phyloP scores from a whole-genome alignment of 2,888 invertebrate species.

The Hemithea aestivaria region DNA sequence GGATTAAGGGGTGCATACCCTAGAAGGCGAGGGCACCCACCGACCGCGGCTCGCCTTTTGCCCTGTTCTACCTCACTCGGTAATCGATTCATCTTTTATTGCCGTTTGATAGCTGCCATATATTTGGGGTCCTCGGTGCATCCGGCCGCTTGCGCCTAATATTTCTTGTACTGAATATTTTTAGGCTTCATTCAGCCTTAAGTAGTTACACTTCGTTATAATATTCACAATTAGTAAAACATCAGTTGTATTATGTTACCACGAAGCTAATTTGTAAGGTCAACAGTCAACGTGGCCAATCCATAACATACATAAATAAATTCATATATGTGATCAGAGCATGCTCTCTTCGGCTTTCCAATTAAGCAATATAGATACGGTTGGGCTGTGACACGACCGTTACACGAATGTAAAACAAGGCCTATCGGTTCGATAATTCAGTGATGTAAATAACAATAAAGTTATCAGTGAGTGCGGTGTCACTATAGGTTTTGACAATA shows the following conservation, averaged over 20 bases:
- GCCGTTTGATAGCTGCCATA: slow-evolving; percentile 51
- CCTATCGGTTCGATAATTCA: slow-evolving; percentile 72
- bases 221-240: too few relatives aligned
- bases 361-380: slow-evolving; percentile 79
- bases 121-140: slow-evolving; percentile 33
- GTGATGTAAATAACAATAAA: slow-evolving; percentile 78
- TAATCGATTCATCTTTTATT: slow-evolving; percentile 63
- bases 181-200: not conserved
- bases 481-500: slow-evolving; percentile 75
- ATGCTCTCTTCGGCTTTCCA: slow-evolving; percentile 67
- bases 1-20: slow-evolving; percentile 53
- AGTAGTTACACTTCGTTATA: not conserved
- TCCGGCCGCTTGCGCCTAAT: slow-evolving; percentile 24
- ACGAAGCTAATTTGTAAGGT: slow-evolving; percentile 53
- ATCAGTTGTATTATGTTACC: too few relatives aligned
- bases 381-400: slow-evolving; percentile 60
- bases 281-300: slow-evolving; percentile 49
- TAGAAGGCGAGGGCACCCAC: slow-evolving; percentile 34
- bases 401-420: slow-evolving; percentile 74
- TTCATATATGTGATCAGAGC: slow-evolving; percentile 55
- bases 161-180: not conserved
- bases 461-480: slow-evolving; percentile 67
- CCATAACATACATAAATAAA: slow-evolving; percentile 57
- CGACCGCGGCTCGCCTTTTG: slow-evolving; percentile 19
- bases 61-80: slow-evolving; percentile 29